Evolutionary conservation across 2,888 invertebrate species (phyloP).

Genomic region (Spatulosminthurus flaviceps): DNA sequence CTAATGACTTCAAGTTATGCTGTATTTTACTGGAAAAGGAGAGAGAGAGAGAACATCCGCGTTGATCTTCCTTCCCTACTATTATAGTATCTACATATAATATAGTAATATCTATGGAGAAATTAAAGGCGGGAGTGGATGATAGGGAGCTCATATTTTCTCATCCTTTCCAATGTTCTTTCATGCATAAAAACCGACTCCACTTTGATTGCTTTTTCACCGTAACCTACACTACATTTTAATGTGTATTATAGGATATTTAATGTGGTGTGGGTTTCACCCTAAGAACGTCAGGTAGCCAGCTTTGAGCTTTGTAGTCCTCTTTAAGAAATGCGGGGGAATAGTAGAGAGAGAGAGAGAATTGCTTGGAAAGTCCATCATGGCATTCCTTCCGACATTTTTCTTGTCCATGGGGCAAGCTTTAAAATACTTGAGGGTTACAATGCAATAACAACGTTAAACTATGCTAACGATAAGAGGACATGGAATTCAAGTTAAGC

Average conservation of each 20-base stretch:
- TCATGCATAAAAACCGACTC: background rate
- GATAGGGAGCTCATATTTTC: conserved; percentile 8
- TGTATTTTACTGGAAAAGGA: background rate
- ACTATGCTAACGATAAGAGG: conserved; percentile 43
- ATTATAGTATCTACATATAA: too few species aligned
- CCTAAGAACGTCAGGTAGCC: background rate
- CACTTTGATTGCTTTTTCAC: conserved; percentile 14
- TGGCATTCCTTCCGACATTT: conserved; percentile 29
- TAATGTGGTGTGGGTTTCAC: background rate
- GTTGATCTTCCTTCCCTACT: background rate
- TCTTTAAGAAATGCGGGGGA: too few species aligned
- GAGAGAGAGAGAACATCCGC: background rate
- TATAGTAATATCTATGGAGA: background rate
- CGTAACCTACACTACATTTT: background rate
- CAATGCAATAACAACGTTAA: conserved; percentile 23
- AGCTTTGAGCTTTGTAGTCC: background rate
- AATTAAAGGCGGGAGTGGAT: conserved; percentile 41
- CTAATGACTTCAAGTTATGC: conserved; percentile 18
- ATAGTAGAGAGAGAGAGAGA: background rate
- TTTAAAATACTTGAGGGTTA: conserved; percentile 18
- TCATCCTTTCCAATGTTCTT: background rate
- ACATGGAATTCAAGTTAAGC: conserved; percentile 29
- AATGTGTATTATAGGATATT: conserved; percentile 9
- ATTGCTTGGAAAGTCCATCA: background rate
- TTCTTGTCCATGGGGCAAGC: conserved; percentile 16